Base-by-base conservation (phyloP, 2,888 invertebrate genomes). In the Conus canariensis region DNA sequence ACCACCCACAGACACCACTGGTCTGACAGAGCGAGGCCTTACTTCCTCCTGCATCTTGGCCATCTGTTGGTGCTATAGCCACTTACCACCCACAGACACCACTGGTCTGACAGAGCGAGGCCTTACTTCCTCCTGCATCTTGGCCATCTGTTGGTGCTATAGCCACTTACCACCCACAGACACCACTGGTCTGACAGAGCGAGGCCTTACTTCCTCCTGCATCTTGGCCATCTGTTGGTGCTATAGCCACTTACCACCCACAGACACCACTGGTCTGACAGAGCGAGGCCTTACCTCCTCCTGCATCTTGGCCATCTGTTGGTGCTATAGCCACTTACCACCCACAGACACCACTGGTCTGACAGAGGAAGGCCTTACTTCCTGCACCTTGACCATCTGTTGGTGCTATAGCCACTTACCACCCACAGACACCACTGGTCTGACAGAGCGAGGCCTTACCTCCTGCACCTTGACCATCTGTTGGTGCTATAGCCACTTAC, bases 381-480 rank as follows among this genome's bases (percentile, higher is more conserved):
- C 90, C 86, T 94, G 91, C 30, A 94, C 90, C 67, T 92, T 91
- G 77, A 93, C 93, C 30, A 95, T 94, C 91, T 94, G 94, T 30
- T 30, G 30, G 30, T 30, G 30, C 30, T 30, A 30, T 30, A 45
- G 3, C 45, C 45, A 45, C 45, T 45, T 45, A 45, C 45, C 45
- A 45, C 45, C 4, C 3, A 45, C 45, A 45, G 45, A 45, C 45
- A 45, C 3, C 2, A 45, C 45, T 45, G 45, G 45, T 45, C 45
- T 4, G 2, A 45, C 3, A 45, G 45, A 45, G 45, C 3, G 3
- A 45, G 45, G 45, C 22, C 64, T 64, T 82, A 93, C 82, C 85
- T 91, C 90, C 86, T 94, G 91, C 30, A 94, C 90, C 67, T 92
- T 91, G 77, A 93, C 93, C 30, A 95, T 94, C 91, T 94, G 94